Percentiles rank a stretch among this genome's conserved stretches.
phyloP scores from a whole-genome alignment of 2,797 vertebrate genomes.

The Meriones psammophilus region DNA sequence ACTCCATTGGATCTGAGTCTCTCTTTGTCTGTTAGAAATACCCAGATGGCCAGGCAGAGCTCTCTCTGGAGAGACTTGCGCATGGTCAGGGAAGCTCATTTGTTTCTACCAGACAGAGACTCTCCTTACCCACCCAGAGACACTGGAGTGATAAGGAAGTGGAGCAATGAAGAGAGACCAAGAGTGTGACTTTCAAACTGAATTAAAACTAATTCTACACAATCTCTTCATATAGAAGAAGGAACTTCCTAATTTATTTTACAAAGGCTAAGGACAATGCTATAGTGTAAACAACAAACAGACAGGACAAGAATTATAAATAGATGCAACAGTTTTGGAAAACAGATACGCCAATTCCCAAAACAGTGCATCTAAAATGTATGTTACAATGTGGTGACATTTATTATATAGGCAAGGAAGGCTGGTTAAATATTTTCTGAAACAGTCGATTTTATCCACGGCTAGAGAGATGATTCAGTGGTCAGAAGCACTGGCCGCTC shows the following conservation, averaged over 20 bases:
- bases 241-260: neutral
- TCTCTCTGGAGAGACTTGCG: neutral
- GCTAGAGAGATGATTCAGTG: neutral
- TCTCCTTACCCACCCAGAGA: neutral
- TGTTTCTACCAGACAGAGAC: neutral
- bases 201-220: conserved; percentile 35
- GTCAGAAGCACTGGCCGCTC: neutral
- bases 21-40: neutral
- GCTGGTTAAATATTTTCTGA: neutral
- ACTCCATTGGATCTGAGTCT: neutral
- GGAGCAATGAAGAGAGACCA: neutral
- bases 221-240: neutral
- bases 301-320: neutral
- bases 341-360: neutral
- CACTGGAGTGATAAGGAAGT: neutral
- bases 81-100: neutral
- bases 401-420: neutral
- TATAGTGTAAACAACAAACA: neutral
- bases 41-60: neutral
- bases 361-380: neutral
- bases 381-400: neutral
- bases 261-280: neutral
- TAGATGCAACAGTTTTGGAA: neutral
- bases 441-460: neutral
- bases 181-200: neutral